These are phyloP conservation scores for Falco punctatus DNA, from an alignment of 2,113 vertebrate species.

Conservation along the genomic window DNA sequence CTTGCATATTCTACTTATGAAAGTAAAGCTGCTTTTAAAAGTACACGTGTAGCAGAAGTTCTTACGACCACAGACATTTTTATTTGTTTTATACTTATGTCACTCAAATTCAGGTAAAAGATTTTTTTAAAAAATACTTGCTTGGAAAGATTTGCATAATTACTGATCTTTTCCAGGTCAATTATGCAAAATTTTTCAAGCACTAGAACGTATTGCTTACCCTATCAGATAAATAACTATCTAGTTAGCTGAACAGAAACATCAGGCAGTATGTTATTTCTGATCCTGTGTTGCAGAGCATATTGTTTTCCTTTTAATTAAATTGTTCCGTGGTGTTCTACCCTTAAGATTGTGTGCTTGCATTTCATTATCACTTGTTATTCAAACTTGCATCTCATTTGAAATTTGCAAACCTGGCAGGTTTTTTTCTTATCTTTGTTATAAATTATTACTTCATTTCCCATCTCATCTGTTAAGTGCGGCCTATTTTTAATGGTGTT, in stretches of 20 bases:
- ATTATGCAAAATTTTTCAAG: slow-evolving; percentile 9
- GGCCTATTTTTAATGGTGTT: slow-evolving; percentile 39
- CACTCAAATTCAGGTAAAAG: slow-evolving; percentile 61
- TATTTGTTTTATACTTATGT: slow-evolving; percentile 3
- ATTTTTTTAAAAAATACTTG: slow-evolving; percentile 37
- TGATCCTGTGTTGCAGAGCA: neutral
- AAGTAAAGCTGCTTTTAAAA: slow-evolving; percentile 61
- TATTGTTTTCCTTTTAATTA: slow-evolving; percentile 58
- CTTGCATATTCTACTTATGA: slow-evolving; percentile 57
- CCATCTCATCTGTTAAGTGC: slow-evolving; percentile 13
- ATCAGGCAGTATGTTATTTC: slow-evolving; percentile 32
- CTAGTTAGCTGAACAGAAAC: slow-evolving; percentile 20
- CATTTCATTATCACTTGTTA: slow-evolving; percentile 48
- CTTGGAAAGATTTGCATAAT: slow-evolving; percentile 56
- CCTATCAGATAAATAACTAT: neutral
- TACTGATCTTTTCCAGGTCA: slow-evolving; percentile 30
- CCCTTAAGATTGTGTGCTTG: neutral
- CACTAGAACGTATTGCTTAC: neutral
- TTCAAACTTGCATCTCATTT: slow-evolving; percentile 38
- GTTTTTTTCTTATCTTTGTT: slow-evolving; percentile 34
- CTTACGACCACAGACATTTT: slow-evolving; percentile 52
- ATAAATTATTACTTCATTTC: slow-evolving; percentile 37
- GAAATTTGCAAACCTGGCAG: slow-evolving; percentile 41
- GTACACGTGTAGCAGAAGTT: slow-evolving; percentile 26
- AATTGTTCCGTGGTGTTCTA: slow-evolving; percentile 29